Conservation (phyloP, 1,140 invertebrate species). For the Megathymus violae region DNA sequence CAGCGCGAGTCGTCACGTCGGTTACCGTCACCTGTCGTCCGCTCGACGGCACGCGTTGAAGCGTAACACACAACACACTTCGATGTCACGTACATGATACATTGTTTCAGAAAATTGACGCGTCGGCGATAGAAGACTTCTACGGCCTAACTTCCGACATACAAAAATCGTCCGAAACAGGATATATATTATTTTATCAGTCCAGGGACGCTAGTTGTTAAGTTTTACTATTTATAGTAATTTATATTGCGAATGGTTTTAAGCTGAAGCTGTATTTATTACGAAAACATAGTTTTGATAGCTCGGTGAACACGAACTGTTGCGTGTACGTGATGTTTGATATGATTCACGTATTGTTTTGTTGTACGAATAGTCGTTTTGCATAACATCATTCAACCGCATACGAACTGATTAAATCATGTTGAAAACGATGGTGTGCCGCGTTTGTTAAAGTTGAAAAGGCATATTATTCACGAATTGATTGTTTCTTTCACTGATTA, state of each 20-base stretch:
- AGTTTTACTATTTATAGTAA: conserved; percentile 73
- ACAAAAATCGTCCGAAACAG: conserved; percentile 99
- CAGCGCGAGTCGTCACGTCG: too few relatives aligned
- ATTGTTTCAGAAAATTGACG: conserved; percentile 97
- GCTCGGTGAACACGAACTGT: too few relatives aligned
- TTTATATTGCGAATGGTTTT: conserved; percentile 69
- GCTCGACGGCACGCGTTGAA: too few relatives aligned
- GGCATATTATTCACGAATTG: conserved; percentile 73
- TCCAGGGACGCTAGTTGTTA: conserved; percentile 91
- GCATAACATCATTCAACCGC: conserved; percentile 25
- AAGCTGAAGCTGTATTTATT: conserved; percentile 35
- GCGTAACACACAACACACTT: too few relatives aligned
- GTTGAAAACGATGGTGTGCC: conserved; percentile 71
- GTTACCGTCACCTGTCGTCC: too few relatives aligned
- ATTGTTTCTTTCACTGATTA: conserved; percentile 59
- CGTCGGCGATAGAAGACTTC: conserved; percentile 99
- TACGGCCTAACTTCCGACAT: conserved; percentile 99
- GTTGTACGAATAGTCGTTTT: conserved; percentile 7
- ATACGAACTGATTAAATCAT: conserved; percentile 53
- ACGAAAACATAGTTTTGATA: conserved; percentile 22
- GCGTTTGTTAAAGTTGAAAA: conserved; percentile 77
- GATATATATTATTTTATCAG: conserved; percentile 99
- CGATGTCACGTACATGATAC: too few relatives aligned
- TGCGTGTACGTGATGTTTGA: too few relatives aligned
- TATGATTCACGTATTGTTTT: conserved; percentile 2